A percentile compares a stretch with the other conserved stretches of the same genome.
These are phyloP conservation scores for Amazona finschi DNA, from an alignment of 2,797 vertebrate species.

Conservation along the genomic window DNA sequence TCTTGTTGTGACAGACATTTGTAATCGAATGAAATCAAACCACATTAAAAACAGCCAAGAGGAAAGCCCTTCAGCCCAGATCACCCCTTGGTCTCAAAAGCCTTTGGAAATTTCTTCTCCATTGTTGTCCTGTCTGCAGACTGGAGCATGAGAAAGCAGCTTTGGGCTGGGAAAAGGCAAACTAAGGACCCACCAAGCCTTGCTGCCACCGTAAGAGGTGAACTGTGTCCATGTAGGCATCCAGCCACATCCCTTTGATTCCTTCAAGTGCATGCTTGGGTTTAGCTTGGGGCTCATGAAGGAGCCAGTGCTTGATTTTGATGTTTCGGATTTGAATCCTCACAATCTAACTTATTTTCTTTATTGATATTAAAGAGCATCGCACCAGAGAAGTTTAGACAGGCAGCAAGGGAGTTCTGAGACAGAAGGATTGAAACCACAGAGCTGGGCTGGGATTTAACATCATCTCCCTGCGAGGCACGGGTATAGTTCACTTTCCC, in stretches of 20 bases:
- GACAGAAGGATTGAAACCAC: background rate
- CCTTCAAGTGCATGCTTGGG: fast-evolving
- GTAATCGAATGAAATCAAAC: background rate
- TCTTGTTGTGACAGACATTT: background rate
- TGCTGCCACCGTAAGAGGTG: background rate
- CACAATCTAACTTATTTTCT: fast-evolving
- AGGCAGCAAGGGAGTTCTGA: background rate
- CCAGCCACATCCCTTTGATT: background rate
- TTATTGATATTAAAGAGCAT: background rate
- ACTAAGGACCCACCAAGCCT: background rate
- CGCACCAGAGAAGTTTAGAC: background rate
- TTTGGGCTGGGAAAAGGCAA: background rate
- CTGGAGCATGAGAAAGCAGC: background rate
- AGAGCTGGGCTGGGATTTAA: background rate
- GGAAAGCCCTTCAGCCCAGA: background rate
- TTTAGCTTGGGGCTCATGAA: fast-evolving
- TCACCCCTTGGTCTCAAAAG: background rate
- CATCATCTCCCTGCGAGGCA: background rate
- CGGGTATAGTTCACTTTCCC: background rate
- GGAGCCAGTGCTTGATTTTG: background rate
- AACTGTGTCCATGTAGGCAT: background rate
- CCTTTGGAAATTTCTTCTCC: background rate
- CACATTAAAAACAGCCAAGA: background rate
- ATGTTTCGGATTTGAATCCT: background rate
- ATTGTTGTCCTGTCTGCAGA: background rate